Conservation (phyloP, 2,888 invertebrate species). For the Ophion obscuratus region DNA sequence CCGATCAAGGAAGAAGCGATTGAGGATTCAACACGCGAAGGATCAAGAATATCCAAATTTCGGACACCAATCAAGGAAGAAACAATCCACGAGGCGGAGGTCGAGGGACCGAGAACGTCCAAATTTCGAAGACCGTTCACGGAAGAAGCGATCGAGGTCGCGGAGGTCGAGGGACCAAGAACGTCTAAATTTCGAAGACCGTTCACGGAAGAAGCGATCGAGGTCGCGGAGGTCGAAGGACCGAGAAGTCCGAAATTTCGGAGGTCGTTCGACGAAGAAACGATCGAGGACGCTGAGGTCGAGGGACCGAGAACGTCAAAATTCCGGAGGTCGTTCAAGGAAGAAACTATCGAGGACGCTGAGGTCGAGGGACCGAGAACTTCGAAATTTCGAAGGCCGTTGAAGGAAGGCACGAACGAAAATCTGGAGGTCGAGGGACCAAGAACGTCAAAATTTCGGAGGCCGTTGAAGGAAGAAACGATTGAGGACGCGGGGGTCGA, state of each 20-base stretch:
- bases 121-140: background rate
- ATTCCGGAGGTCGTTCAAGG: background rate
- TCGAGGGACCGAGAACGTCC: slow-evolving; percentile 1
- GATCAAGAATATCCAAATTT: no score
- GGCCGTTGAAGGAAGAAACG: no score
- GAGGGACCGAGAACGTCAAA: slow-evolving; percentile 3
- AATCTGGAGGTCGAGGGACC: slow-evolving; percentile 3
- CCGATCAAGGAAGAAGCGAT: slow-evolving; percentile 11
- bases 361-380: no score
- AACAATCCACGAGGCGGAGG: slow-evolving; percentile 1
- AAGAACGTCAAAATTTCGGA: slow-evolving; percentile 6
- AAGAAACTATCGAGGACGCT: no score
- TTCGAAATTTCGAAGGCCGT: no score
- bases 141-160: no score
- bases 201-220: background rate
- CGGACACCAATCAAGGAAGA: background rate
- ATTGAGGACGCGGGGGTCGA: no score
- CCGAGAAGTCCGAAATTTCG: background rate
- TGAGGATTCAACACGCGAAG: background rate
- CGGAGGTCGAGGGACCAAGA: background rate
- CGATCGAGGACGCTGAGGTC: background rate
- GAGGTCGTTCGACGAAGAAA: background rate
- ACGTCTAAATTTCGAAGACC: slow-evolving; percentile 2
- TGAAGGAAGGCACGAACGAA: background rate
- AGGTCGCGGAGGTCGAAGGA: background rate